Evolutionary conservation across 30 jellyfish, hydroid and myxozoan genomes (phyloP), one percentile per base, ranked within the genome.

Genomic region (Clytia hemisphaerica): DNA sequence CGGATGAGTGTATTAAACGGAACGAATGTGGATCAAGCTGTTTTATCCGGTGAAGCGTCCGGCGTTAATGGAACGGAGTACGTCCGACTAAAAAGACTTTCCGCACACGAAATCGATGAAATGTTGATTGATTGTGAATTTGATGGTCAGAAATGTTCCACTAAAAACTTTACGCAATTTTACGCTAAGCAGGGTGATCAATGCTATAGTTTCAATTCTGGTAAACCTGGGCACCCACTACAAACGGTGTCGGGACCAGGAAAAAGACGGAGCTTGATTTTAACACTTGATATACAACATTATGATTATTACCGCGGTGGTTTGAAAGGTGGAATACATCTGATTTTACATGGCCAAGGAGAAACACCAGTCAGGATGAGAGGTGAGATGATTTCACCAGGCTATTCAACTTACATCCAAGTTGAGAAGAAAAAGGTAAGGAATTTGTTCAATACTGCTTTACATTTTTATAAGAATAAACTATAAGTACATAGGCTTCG

Each of bases 121-220:
- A 85, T 85, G 96, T 74, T 85, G 7, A 53, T 70, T 38, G 91
- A 73, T 18, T 85, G 96, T 54, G 7, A 61, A 19, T 67, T 85
- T 27, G 82, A 78, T 44, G 96, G 93, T 1, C 26, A 29, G 5
- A 58, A 72, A 36, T 85, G 96, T 73, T 40, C 93, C 0, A 33
- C 88, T 1, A 25, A 59, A 6, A 83, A 85, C 45, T 85, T 85
- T 45, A 69, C 79, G 30, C 38, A 34, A 58, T 85, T 85, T 32
- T 60, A 42, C 38, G 83, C 79, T 53, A 77, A 75, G 59, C 94
- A 77, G 53, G 96, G 96, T 3, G 96, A 85, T 55, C 71, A 67
- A 37, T 85, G 96, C 72, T 85, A 47, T 49, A 85, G 93, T 3
- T 85, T 85, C 61, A 85, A 85, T 75, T 85, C 96, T 1, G 96